Base-by-base conservation (phyloP, 1,140 invertebrate species). In the Drosophila ogumai region DNA sequence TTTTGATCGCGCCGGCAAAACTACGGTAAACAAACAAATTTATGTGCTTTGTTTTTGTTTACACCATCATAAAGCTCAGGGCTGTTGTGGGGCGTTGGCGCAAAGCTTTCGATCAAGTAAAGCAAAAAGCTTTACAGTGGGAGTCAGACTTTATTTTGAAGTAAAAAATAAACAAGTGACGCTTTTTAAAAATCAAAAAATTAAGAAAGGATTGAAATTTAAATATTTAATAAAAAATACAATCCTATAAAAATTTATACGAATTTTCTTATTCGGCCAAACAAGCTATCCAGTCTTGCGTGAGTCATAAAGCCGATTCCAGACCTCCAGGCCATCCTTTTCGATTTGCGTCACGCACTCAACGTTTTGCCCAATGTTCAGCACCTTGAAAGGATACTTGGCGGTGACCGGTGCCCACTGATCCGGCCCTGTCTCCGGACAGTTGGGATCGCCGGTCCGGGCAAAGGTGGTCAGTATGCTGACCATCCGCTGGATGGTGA, bases 401-500 rank as follows among this genome's bases (percentile, higher is more conserved):
- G 25, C 7, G 6, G 67, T 47, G 6, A 81, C 61, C 6, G 85
- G 66, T 8, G 28, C 15, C 85, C 85, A 90, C 2, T 41, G 3
- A 7, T 81, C 59, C 3, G 55, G 15, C 3, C 41, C 46, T n/a
- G 74, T 82, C 59, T 82, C 76, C 12, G 10, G 25, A 52, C 81
- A 86, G 25, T 91, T 91, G 1, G 92, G 92, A 82, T 91, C 55
- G 0, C 93, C 93, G 0, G 79, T 93, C 44, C 80, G 77, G 2
- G 93, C 93, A 52, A 93, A 94, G n/a, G 90, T 64, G 0, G 91
- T 92, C 77, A 92, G 86, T 44, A 94, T 91, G 76, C 91, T 49
- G 17, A 92, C 69, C 90, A 92, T 82, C 4, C 86, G 64, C 22
- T 80, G 55, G 13, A 94, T 93, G 0, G 91, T 85, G 50, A 46